Evolutionary conservation across 2,888 invertebrate species (phyloP).

Genomic region (Entomobrya multifasciata): DNA sequence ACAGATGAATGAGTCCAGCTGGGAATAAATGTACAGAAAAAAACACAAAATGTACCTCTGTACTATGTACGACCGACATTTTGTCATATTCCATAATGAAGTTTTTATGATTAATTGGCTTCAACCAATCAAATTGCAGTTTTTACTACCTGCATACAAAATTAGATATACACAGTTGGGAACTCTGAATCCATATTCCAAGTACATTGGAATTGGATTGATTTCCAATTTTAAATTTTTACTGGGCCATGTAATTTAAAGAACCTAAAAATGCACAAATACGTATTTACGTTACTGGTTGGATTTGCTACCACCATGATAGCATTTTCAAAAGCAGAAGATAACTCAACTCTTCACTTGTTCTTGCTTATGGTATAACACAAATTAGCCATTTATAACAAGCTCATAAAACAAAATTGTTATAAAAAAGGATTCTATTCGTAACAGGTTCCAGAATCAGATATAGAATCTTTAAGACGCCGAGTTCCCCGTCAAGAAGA

Average conservation of each 20-base stretch:
- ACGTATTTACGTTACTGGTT: background rate
- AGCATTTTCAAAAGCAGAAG: background rate
- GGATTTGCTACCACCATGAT: background rate
- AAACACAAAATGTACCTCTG: no score
- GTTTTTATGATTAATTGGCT: no score
- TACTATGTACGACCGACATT: no score
- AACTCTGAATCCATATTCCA: background rate
- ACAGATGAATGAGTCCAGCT: no score
- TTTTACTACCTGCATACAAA: background rate
- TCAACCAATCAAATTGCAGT: no score
- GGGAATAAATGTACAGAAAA: no score
- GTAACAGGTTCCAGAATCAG: conserved; percentile 47
- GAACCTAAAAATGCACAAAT: background rate
- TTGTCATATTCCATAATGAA: no score
- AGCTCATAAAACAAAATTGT: background rate
- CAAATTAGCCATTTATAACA: no score
- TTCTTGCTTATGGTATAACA: conserved; percentile 6
- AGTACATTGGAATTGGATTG: background rate
- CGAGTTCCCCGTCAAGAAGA: conserved; percentile 52
- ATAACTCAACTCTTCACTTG: background rate
- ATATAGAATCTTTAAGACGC: conserved; percentile 22
- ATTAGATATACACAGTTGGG: background rate
- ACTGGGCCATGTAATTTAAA: background rate
- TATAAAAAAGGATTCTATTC: background rate
- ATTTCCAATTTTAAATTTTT: background rate